A percentile compares a stretch with the other conserved stretches of the same genome.
Evolutionary conservation across 2,797 vertebrate genomes (phyloP).

Genomic region (Phalanger gymnotis): DNA sequence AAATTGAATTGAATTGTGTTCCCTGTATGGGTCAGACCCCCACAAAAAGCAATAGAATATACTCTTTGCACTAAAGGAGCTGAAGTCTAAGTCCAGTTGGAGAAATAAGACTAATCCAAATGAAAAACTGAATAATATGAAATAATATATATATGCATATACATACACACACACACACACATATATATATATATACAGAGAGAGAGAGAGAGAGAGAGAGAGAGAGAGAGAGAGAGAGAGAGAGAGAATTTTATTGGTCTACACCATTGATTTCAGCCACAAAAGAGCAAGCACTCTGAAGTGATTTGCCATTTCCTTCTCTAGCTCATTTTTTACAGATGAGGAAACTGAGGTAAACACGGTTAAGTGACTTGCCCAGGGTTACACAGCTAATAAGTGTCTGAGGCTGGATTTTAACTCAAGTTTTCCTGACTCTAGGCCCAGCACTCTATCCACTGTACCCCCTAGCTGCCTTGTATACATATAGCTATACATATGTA

Average conservation of each 20-base stretch:
- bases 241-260: neutral
- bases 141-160: too few species aligned
- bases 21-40: neutral
- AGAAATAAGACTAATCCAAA: neutral
- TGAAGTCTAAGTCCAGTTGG: neutral
- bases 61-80: neutral
- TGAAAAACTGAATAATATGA: too few species aligned
- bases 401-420: neutral
- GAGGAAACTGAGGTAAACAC: neutral
- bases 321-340: neutral
- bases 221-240: neutral
- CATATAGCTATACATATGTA: neutral
- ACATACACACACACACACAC: too few species aligned
- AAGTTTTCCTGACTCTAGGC: neutral
- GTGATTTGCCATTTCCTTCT: neutral
- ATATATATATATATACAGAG: too few species aligned
- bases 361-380: neutral
- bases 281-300: neutral
- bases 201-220: neutral
- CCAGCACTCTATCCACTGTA: neutral
- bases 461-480: neutral
- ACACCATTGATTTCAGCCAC: neutral
- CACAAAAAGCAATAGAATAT: neutral
- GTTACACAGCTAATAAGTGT: neutral
- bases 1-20: neutral